Evolutionary conservation across 1,140 invertebrate genomes (phyloP), one percentile per base, ranked within the genome.

Genomic region (Zaprionus camerounensis): DNA sequence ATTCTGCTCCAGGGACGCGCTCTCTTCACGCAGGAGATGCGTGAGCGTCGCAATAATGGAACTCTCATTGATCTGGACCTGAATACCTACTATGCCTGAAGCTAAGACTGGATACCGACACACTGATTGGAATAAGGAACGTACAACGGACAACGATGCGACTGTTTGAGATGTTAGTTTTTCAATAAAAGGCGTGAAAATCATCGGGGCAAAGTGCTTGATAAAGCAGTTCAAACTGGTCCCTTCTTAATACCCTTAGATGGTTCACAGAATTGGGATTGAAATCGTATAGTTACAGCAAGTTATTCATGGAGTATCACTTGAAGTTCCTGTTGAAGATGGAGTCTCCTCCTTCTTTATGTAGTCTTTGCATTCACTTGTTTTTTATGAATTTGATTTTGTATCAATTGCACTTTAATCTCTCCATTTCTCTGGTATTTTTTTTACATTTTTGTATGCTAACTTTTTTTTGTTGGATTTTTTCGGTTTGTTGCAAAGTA

Each of bases 1-100:
- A 92, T 92, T 34, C 66, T 92, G 68, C 69, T 92, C 44, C 91
- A 92, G 41, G 91, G 91, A 61, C 78, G 79, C 4, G 82, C 91
- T 1, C 74, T 92, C 17, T 90, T 81, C 36, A 87, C 91, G 3
- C 88, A 91, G 77, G 75, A 86, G 55, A 15, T 82, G 65, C 70
- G 82, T 9, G 82, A 90, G 26, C 56, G 77, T 1, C 83, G 73
- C 15, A 62, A 82, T 70, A 91, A 91, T 77, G 81, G 69, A 66
- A 91, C 88, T 12, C 56, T 88, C 2, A 78, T 82, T 15, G 76
- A 91, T 51, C 69, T 87, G n/a, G 87, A 78, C 46, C 55, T 84
- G 44, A 77, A 80, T n/a, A 81, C 66, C n/a, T 91, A 91, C 53
- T 91, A 91, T 28, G 75, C 62, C 53, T 91, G 46, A 78, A 17